phyloP scores from a whole-genome alignment of 2,888 invertebrate genomes.

The Tanytarsus gracilentus region DNA sequence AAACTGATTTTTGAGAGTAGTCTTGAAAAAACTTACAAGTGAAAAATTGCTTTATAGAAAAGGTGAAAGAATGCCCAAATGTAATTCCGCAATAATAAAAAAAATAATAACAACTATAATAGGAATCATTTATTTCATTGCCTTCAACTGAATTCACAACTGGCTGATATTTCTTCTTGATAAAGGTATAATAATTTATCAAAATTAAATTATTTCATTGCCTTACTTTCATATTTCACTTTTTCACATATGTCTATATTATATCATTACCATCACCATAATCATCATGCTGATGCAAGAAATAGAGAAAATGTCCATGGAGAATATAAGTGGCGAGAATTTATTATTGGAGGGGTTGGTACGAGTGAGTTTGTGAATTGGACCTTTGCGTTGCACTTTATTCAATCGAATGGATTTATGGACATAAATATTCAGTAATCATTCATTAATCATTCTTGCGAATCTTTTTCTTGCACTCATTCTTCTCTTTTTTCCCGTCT shows the following conservation, averaged over 20 bases:
- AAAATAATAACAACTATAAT: too few species aligned
- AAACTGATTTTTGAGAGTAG: too few species aligned
- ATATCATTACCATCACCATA: constrained; percentile 24
- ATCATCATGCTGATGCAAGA: background rate
- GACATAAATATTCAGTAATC: constrained; percentile 14
- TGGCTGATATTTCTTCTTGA: background rate
- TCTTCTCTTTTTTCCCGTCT: background rate
- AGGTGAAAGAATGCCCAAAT: background rate
- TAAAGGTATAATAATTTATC: constrained; percentile 28
- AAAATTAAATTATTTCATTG: constrained; percentile 29
- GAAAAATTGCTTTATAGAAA: too few species aligned
- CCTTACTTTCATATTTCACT: background rate
- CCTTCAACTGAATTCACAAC: constrained; percentile 27
- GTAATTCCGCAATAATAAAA: constrained; percentile 28
- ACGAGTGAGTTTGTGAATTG: background rate
- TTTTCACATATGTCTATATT: constrained; percentile 26
- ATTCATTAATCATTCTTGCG: constrained; percentile 28
- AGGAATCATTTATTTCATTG: constrained; percentile 30
- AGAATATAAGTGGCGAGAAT: background rate
- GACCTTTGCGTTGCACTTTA: background rate
- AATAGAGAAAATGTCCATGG: background rate
- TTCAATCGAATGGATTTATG: constrained; percentile 18
- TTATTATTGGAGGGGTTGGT: background rate
- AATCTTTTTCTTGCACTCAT: background rate
- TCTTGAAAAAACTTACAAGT: too few species aligned